A percentile compares a stretch with the other conserved stretches of the same genome.
Conservation (phyloP, 2,888 invertebrate genomes). For the Oeneis ivallda region DNA sequence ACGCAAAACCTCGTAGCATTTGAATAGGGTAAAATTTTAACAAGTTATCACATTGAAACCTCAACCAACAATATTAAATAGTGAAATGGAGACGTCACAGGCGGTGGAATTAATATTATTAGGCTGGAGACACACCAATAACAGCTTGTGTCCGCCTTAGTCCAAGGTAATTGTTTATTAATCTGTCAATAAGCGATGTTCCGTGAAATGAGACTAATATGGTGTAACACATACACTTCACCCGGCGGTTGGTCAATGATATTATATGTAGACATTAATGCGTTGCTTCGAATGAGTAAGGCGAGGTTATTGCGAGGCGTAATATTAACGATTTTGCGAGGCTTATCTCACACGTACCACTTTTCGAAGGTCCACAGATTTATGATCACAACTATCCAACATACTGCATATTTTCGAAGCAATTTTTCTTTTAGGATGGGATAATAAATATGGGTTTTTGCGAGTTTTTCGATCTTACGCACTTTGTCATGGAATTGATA, state of each 20-base stretch:
- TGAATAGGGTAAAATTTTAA: neutral
- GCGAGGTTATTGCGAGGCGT: slow-evolving; percentile 32
- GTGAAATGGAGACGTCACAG: slow-evolving; percentile 31
- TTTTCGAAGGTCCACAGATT: neutral
- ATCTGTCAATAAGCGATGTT: slow-evolving; percentile 38
- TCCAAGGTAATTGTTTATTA: neutral
- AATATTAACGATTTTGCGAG: neutral
- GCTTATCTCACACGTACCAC: slow-evolving; percentile 12
- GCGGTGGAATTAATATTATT: slow-evolving; percentile 31
- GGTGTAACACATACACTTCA: slow-evolving; percentile 19
- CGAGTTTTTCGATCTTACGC: too few relatives aligned
- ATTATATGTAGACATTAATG: slow-evolving; percentile 13
- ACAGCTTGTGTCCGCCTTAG: too few relatives aligned
- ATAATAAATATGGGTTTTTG: too few relatives aligned
- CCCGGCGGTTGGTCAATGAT: neutral
- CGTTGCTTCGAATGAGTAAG: slow-evolving; percentile 27
- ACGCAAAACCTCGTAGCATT: too few relatives aligned
- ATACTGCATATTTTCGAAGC: too few relatives aligned
- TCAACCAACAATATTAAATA: slow-evolving; percentile 28
- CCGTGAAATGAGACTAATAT: slow-evolving; percentile 22
- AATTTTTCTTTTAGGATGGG: too few relatives aligned
- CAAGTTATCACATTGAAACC: slow-evolving; percentile 33
- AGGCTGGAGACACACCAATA: neutral
- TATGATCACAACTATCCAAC: too few relatives aligned
- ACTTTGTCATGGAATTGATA: too few relatives aligned